Base-by-base conservation (phyloP, 2,888 invertebrate genomes). In the Tipula helvola region DNA sequence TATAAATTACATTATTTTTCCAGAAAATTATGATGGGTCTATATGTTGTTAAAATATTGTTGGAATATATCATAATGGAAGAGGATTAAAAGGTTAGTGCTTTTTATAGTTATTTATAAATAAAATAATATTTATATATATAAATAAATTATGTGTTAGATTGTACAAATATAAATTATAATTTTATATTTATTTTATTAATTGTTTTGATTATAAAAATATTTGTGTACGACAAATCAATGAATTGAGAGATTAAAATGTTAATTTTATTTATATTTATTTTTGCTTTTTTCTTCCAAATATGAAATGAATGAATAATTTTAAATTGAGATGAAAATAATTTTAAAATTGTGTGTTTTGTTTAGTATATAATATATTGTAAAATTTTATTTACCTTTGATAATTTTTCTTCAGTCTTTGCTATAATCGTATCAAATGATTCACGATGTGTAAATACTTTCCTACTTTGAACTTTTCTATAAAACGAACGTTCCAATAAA, bases 371-470 rank as follows among this genome's bases (percentile, higher is more conserved):
- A 83, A 85, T 57, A 85, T 41, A 28, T 85, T 87, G 86, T 28
- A 2, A 28, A 3, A 71, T 41, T 36, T 71, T 83, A 89, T 92
- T 91, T 90, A 95, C 95, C 93, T 95, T 95, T 89, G 93, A 93
- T 88, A 96, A 92, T 91, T 96, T 95, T 90, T 96, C 95, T 91
- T 96, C 96, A 86, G 97, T 96, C 92, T 97, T 97, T 89, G 94
- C 94, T 88, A 97, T 94, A 89, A 97, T 95, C 87, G 96, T 95
- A 91, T 97, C 97, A 92, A 96, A 97, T 89, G 96, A 96, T 91
- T 97, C 97, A 88, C 97, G 94, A 91, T 97, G 97, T 39, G 96
- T 94, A 92, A 97, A 97, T 88, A 97, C 95, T 92, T 97, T 97
- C 89, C 97, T 93, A 83, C 97, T 96, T 91, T 97, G 97, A 88